Conservation (phyloP, 1,140 invertebrate species). For the Drosophila melanica region DNA sequence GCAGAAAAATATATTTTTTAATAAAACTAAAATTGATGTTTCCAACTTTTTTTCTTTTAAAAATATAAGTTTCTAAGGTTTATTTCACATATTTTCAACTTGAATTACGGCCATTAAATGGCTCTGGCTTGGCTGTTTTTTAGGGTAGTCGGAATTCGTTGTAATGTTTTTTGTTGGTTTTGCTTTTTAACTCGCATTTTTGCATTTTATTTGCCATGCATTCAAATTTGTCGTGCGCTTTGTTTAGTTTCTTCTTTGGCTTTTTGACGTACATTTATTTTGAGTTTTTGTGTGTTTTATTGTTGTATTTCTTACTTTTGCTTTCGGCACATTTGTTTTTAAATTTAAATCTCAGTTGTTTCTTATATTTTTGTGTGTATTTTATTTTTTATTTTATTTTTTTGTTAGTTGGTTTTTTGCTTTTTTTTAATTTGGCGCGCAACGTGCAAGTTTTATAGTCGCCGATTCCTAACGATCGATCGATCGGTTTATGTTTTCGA, state of each 20-base stretch:
- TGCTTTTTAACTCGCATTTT: neutral
- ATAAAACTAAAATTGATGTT: too few species aligned
- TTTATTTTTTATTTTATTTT: constrained; percentile 11
- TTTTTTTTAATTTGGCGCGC: constrained; percentile 28
- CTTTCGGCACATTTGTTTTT: constrained; percentile 3
- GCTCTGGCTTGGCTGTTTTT: neutral
- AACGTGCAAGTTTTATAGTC: neutral
- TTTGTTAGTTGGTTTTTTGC: constrained; percentile 7
- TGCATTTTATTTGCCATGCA: constrained; percentile 37
- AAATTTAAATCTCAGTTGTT: constrained; percentile 3
- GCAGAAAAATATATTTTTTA: neutral
- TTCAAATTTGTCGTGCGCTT: constrained; percentile 49
- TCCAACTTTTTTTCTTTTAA: too few species aligned
- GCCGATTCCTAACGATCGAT: neutral
- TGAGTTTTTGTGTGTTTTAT: neutral
- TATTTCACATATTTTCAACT: too few species aligned
- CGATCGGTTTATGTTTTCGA: too few species aligned
- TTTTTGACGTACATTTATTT: constrained; percentile 26
- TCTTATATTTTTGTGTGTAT: too few species aligned
- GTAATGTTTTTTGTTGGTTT: constrained; percentile 16
- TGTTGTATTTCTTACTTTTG: constrained; percentile 8
- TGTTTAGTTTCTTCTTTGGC: constrained; percentile 26
- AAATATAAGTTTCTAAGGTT: too few species aligned
- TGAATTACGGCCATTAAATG: too few species aligned
- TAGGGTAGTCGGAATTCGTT: constrained; percentile 9